Percentiles rank a stretch among this genome's conserved stretches.
Evolutionary conservation across 2,797 vertebrate genomes (phyloP).

Genomic region (Bradypodion ventrale): DNA sequence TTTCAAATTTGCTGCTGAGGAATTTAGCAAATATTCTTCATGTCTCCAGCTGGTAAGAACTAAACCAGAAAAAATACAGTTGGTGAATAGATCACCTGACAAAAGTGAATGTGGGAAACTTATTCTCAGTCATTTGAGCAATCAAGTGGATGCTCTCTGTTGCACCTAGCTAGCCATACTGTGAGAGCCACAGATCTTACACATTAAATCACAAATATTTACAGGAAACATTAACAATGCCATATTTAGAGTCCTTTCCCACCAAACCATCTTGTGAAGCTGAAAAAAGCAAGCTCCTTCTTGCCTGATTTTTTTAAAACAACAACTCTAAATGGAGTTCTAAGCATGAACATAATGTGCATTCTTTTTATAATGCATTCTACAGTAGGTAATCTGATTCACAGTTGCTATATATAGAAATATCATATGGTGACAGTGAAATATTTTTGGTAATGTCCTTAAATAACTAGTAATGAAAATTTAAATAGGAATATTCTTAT

Average conservation of each 20-base stretch:
- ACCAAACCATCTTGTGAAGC: background rate
- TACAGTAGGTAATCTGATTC: constrained; percentile 46
- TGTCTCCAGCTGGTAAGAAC: background rate
- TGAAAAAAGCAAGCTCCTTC: background rate
- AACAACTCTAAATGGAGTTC: constrained; percentile 1
- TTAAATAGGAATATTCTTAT: constrained; percentile 33
- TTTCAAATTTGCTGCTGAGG: no score
- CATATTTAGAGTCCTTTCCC: background rate
- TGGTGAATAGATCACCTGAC: background rate
- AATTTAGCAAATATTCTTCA: no score
- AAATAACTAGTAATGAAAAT: constrained; percentile 46
- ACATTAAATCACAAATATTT: background rate
- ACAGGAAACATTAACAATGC: background rate
- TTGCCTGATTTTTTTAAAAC: constrained; percentile 2
- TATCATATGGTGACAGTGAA: constrained; percentile 31
- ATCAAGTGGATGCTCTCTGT: no score
- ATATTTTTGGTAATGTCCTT: constrained; percentile 42
- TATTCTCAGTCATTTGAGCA: background rate
- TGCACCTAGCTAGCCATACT: background rate
- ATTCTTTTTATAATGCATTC: constrained; percentile 36
- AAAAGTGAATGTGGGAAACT: background rate
- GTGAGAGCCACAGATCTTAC: background rate
- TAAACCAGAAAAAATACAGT: no score
- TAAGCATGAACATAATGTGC: constrained; percentile 12
- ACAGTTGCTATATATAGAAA: constrained; percentile 44